These are phyloP conservation scores for Condylura cristata DNA, from an alignment of 2,113 vertebrate species.

Conservation along the genomic window DNA sequence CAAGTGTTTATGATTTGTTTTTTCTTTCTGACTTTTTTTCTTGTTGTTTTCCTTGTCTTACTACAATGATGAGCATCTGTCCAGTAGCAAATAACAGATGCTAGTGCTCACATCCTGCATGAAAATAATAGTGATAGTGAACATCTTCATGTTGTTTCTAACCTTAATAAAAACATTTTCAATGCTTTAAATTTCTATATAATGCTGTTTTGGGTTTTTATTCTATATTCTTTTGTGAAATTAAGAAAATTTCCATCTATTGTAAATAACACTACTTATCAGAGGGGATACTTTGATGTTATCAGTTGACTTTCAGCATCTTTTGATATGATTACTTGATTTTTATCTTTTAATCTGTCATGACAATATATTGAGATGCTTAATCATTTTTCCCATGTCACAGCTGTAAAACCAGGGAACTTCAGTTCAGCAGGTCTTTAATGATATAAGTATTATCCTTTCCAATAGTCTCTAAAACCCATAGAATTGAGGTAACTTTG, in stretches of 20 bases:
- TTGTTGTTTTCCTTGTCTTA: neutral
- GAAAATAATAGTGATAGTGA: neutral
- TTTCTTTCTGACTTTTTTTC: neutral
- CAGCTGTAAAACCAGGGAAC: slow-evolving; percentile 9
- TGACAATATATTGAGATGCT: neutral
- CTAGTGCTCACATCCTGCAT: neutral
- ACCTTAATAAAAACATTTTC: neutral
- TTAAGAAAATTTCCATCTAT: neutral
- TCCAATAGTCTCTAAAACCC: neutral
- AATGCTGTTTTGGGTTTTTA: neutral
- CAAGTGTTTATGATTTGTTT: neutral
- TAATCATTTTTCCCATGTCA: neutral
- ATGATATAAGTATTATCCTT: neutral
- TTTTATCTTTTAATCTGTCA: slow-evolving; percentile 32
- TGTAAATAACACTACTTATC: neutral
- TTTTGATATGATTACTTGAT: neutral
- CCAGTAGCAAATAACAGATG: neutral
- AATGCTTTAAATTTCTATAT: neutral
- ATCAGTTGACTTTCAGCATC: neutral
- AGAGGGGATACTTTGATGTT: neutral
- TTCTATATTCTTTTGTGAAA: neutral
- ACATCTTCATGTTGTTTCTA: neutral
- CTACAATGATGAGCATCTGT: too few relatives aligned
- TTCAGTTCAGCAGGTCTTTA: neutral
- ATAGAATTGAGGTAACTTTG: neutral